phyloP scores from a whole-genome alignment of 2,888 invertebrate species.

The Spisula solida region DNA sequence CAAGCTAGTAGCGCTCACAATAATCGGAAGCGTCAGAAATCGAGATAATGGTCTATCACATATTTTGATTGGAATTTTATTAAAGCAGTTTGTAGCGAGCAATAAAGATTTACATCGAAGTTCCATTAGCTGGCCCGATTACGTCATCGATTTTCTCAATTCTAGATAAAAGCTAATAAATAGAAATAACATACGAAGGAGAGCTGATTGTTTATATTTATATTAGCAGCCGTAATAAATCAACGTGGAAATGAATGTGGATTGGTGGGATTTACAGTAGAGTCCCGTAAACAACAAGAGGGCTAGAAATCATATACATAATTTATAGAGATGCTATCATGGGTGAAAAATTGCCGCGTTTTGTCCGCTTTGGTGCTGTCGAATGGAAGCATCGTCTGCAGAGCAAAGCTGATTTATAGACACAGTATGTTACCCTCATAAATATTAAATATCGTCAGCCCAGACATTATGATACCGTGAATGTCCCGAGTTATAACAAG shows the following conservation, averaged over 20 bases:
- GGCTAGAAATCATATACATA: not conserved
- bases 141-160: not conserved
- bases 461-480: not conserved
- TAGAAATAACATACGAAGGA: not conserved
- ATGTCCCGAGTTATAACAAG: no score
- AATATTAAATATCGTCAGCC: not conserved
- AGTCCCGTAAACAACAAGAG: not conserved
- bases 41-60: not conserved
- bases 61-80: not conserved
- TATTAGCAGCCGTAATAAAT: not conserved
- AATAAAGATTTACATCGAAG: not conserved
- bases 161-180: conserved; percentile 9
- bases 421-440: not conserved
- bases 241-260: not conserved
- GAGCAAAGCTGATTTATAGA: no score
- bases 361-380: not conserved
- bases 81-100: not conserved
- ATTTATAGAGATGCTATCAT: not conserved
- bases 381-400: no score
- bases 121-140: not conserved
- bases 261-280: not conserved
- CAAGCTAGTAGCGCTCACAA: not conserved
- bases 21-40: not conserved
- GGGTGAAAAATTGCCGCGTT: not conserved
- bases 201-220: not conserved